Evolutionary conservation across 2,888 invertebrate genomes (phyloP).

Genomic region (Xestia xanthographa): DNA sequence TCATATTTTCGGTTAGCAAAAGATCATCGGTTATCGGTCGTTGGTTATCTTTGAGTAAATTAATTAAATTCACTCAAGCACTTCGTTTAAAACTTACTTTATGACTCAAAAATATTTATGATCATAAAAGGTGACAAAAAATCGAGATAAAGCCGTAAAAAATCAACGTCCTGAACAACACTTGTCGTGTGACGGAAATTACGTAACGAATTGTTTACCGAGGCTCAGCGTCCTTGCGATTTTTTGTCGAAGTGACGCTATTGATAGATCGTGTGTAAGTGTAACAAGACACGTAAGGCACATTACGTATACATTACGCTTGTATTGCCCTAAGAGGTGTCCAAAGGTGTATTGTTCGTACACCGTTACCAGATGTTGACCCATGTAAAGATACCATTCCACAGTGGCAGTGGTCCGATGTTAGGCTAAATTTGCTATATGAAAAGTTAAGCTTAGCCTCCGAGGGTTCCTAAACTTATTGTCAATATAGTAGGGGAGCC

Average conservation of each 20-base stretch:
- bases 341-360: background rate
- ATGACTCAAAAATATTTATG: background rate
- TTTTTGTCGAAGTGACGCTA: conserved; percentile 8
- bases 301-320: background rate
- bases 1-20: background rate
- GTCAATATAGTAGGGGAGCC: no score
- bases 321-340: background rate
- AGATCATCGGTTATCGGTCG: no score
- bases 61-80: background rate
- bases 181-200: background rate
- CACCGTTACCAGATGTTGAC: background rate
- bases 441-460: background rate
- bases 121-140: background rate
- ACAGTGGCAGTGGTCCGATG: background rate
- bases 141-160: background rate
- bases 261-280: conserved; percentile 12
- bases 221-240: background rate
- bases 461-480: background rate
- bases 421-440: background rate
- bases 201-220: conserved; percentile 14
- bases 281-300: background rate
- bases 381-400: background rate
- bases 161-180: background rate
- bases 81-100: background rate
- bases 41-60: background rate